Evolutionary conservation across 2,797 vertebrate genomes (phyloP), one percentile per base, ranked within the genome.

Genomic region (Cuculus canorus): DNA sequence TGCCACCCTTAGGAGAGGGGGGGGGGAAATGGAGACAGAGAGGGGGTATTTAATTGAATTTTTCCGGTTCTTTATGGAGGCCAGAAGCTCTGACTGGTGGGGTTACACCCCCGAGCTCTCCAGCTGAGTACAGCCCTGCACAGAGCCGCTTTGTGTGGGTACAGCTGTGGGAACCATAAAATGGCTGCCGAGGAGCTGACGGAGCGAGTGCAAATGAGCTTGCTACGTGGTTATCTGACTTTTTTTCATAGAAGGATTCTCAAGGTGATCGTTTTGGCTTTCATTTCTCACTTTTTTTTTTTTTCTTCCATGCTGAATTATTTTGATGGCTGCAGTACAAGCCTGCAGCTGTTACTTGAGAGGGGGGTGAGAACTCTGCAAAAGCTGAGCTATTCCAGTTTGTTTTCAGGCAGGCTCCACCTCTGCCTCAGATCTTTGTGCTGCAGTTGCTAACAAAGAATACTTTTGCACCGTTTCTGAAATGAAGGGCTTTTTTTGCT

Each of bases 101-200:
- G 56, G 43, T 92, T 77, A 39, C 37, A 15, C 30, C 14, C 7
- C 37, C 0, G 11, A 59, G 72, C 65, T 78, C 24, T 35, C 75
- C 30, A 25, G 47, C n/a, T 3, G 3, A 21, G 33, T 19, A 3
- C 1, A 13, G 77, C 66, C 24, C 17, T 3, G 37, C 72, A 76
- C 65, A 86, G 30, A 64, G 65, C 73, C 69, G 72, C 72, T 85
- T 86, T 93, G 87, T 95, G 79, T 71, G 50, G 32, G 24, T 35
- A 8, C 52, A 78, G 83, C 83, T 94, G 71, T 37, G 90, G 35
- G 48, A 88, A 70, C 82, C 63, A 53, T 90, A 94, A 96, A 97
- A 97, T 96, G 95, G 95, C 94, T 92, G 93, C 95, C 82, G 65
- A 9, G 6, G 72, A 70, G 63, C 93, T 72, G 88, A 66, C 1